Evolutionary conservation across 2,113 vertebrate genomes (phyloP).

Genomic region (Pao palembangensis): DNA sequence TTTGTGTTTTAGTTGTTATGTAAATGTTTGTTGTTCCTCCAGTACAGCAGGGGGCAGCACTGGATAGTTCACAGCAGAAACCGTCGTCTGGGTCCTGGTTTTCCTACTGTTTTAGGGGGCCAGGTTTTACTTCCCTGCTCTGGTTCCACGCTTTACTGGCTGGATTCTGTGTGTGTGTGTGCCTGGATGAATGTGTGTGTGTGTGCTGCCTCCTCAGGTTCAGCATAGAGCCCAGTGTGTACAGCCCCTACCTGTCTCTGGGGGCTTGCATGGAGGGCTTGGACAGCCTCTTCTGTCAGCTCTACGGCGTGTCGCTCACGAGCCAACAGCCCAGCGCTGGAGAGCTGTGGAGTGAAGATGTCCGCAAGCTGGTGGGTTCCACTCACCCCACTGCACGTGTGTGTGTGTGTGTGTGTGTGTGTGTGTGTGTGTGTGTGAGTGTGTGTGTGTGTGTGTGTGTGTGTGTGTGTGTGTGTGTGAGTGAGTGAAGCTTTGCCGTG

Average conservation of each 20-base stretch:
- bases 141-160: too few relatives aligned
- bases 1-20: too few relatives aligned
- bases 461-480: constrained; percentile 10
- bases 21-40: too few relatives aligned
- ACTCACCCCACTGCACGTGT: too few relatives aligned
- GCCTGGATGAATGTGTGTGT: too few relatives aligned
- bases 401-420: not conserved
- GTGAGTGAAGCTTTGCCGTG: not conserved
- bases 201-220: constrained; percentile 74
- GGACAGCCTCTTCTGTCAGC: constrained; percentile 83
- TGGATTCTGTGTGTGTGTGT: too few relatives aligned
- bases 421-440: not conserved
- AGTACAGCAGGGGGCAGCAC: too few relatives aligned
- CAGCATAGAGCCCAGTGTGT: constrained; percentile 92
- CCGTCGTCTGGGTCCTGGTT: too few relatives aligned
- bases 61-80: too few relatives aligned
- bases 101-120: too few relatives aligned
- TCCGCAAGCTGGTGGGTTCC: constrained; percentile 86
- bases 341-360: constrained; percentile 92
- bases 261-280: constrained; percentile 96
- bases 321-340: constrained; percentile 83
- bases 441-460: not conserved
- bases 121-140: too few relatives aligned
- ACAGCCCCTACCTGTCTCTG: constrained; percentile 92
- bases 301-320: constrained; percentile 86